Base-by-base conservation (phyloP, 2,888 invertebrate genomes). In the Cecidostiba fungosa region DNA sequence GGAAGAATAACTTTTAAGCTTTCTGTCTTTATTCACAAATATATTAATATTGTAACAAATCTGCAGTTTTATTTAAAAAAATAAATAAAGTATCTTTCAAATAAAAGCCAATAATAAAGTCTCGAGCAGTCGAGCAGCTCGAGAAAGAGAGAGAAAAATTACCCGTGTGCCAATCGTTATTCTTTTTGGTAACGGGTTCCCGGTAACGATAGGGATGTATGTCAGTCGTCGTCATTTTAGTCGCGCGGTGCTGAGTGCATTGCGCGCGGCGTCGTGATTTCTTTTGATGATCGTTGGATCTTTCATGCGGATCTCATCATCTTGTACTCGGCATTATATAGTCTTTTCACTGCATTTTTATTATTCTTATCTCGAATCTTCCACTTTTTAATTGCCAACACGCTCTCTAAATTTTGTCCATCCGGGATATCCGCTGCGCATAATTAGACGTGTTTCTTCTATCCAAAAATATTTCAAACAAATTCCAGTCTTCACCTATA, bases 361-460 rank as follows among this genome's bases (percentile, higher is more conserved):
- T 73, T 59, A 47, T 69, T 77, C 14, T 59, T 39, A 82, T 77
- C 39, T 50, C 19, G 4, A 23, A 69, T 69, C 3, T 47, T 43
- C 23, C n/a, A n/a, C n/a, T 74, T 50, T 77, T 69, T 66, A 82
- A 82, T 82, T 62, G 74, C 23, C 14, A n/a, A 43, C 16, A 50
- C 19, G 47, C 12, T 26, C n/a, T 47, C 12, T 70, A 50, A 69
- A 26, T 62, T 29, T 39, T n/a, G n/a, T 74, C 54, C 66, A 23
- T 0, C 47, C 32, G 1, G 66, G 16, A 66, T 66, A 66, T 26
- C 66, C n/a, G 54, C 54, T 59, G n/a, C n/a, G n/a, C n/a, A 59
- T 59, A 50, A 50, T 19, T 50, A 50, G n/a, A n/a, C n/a, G n/a
- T n/a, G n/a, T n/a, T n/a, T n/a, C n/a, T n/a, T n/a, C n/a, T n/a